Conservation (phyloP, 2,113 vertebrate species). For the Ochotona curzoniae region DNA sequence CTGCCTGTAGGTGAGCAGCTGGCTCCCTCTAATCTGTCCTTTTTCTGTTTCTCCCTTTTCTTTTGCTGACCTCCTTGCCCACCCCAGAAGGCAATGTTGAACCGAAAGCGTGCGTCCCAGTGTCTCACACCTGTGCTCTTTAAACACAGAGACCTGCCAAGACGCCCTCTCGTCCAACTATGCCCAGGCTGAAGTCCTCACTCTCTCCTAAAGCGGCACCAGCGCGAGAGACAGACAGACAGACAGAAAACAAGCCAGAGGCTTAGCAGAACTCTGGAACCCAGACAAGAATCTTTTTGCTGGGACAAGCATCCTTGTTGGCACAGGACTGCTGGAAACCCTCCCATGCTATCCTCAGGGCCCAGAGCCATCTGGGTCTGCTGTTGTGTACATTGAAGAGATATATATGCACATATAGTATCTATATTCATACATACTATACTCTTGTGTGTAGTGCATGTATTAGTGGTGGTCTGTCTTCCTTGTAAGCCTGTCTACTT, state of each 20-base stretch:
- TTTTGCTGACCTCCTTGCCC: slow-evolving; percentile 69
- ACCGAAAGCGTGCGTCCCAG: slow-evolving; percentile 55
- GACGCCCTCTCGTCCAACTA: slow-evolving; percentile 85
- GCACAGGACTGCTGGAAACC: slow-evolving; percentile 78
- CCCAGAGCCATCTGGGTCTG: slow-evolving; percentile 68
- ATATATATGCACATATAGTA: slow-evolving; percentile 78
- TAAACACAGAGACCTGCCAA: slow-evolving; percentile 87
- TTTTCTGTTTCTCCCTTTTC: slow-evolving; percentile 74
- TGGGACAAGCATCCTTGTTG: slow-evolving; percentile 76
- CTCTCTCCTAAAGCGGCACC: slow-evolving; percentile 86
- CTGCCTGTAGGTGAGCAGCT: slow-evolving; percentile 5
- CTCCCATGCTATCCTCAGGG: slow-evolving; percentile 49
- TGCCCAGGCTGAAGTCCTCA: slow-evolving; percentile 86
- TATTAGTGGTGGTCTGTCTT: slow-evolving; percentile 67
- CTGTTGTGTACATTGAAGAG: slow-evolving; percentile 66
- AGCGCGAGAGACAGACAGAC: slow-evolving; percentile 75
- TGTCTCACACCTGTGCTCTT: slow-evolving; percentile 80
- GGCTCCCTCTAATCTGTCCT: slow-evolving; percentile 66
- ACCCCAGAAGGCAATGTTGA: slow-evolving; percentile 72
- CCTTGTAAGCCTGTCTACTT: slow-evolving; percentile 66
- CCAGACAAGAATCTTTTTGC: slow-evolving; percentile 69
- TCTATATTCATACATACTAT: slow-evolving; percentile 80
- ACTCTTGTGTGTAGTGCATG: slow-evolving; percentile 78
- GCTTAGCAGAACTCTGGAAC: slow-evolving; percentile 76
- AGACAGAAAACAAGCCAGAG: slow-evolving; percentile 79